Percentiles rank a stretch among this genome's conserved stretches.
Conservation (phyloP, 2,113 vertebrate species). For the Naja naja region DNA sequence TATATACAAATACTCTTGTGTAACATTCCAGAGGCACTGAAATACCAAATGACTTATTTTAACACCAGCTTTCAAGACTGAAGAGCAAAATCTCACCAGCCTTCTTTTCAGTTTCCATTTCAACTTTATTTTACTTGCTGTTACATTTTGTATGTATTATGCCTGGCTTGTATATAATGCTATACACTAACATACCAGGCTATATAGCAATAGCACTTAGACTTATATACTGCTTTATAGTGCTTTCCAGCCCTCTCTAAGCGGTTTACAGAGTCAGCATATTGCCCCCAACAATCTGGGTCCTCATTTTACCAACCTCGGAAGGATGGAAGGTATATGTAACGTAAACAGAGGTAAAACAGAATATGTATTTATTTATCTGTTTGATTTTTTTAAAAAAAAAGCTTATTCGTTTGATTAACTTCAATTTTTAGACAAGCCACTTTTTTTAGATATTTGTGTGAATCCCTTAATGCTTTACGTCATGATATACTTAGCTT, state of each 20-base stretch:
- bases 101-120: not conserved
- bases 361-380: not conserved
- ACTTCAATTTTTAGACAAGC: not conserved
- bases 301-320: too few species aligned
- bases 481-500: not conserved
- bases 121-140: not conserved
- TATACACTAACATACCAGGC: not conserved
- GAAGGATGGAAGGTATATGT: too few species aligned
- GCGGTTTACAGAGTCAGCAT: too few species aligned
- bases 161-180: not conserved
- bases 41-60: not conserved
- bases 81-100: not conserved
- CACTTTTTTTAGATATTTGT: not conserved
- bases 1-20: not conserved
- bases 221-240: too few species aligned
- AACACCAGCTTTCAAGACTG: not conserved
- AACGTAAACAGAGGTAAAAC: not conserved
- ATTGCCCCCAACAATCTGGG: too few species aligned
- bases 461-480: not conserved
- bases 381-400: not conserved
- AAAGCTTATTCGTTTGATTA: not conserved
- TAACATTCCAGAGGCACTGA: rapidly evolving
- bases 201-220: not conserved
- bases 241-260: too few species aligned
- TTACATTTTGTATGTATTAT: not conserved